Percentiles rank a stretch among this genome's conserved stretches.
These are phyloP conservation scores for Sebastes oblongus DNA, from an alignment of 2,797 vertebrate genomes.

Conservation along the genomic window DNA sequence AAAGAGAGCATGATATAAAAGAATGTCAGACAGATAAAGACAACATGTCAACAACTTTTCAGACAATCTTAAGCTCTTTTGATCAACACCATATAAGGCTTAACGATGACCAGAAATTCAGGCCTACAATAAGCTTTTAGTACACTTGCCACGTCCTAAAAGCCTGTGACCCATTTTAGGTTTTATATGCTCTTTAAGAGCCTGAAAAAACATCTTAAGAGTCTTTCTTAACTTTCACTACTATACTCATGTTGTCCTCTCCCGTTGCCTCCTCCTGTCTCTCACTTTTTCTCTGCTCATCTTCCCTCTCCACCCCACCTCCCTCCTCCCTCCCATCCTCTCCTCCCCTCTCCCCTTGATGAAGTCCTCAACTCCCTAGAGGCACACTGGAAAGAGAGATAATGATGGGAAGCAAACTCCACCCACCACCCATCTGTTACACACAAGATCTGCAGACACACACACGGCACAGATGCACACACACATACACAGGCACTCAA, in stretches of 20 bases:
- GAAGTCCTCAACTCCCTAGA: constrained; percentile 42
- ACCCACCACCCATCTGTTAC: constrained; percentile 56
- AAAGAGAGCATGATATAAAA: constrained; percentile 1
- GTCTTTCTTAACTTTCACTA: neutral
- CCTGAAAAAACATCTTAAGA: neutral
- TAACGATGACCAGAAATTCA: neutral
- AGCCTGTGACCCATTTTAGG: neutral
- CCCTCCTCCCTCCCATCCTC: neutral
- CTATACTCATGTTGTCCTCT: neutral
- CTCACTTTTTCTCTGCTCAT: neutral
- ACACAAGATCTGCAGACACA: neutral
- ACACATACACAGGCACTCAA: neutral
- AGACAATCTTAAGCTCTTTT: neutral
- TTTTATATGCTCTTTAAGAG: constrained; percentile 1
- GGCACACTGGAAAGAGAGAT: constrained; percentile 44
- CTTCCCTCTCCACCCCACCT: neutral
- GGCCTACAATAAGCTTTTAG: neutral
- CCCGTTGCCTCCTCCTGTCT: neutral
- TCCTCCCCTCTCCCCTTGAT: constrained; percentile 4
- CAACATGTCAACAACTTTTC: neutral
- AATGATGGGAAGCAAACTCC: constrained; percentile 28
- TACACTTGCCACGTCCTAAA: neutral
- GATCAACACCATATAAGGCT: neutral
- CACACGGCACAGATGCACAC: neutral
- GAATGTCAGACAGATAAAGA: neutral